phyloP scores from a whole-genome alignment of 2,888 invertebrate species.

The Notocelia uddmanniana region DNA sequence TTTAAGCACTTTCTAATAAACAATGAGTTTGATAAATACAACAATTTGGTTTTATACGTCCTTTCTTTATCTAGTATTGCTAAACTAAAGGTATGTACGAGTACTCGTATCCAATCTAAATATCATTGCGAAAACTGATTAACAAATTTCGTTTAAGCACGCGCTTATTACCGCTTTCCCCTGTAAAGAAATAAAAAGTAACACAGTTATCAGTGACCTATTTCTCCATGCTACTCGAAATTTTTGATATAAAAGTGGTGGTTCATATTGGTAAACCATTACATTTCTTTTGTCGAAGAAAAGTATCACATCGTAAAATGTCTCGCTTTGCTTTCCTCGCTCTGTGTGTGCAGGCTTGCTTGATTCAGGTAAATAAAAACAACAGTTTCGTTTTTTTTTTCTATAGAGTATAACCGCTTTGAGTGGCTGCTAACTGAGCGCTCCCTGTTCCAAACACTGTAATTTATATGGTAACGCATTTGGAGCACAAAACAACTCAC shows the following conservation, averaged over 20 bases:
- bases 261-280: background rate
- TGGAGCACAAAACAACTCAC: too few species aligned
- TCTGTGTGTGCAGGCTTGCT: constrained; percentile 24
- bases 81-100: background rate
- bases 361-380: constrained; percentile 20
- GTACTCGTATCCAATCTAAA: constrained; percentile 5
- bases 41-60: constrained; percentile 3
- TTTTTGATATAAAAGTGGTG: background rate
- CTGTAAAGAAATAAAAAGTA: background rate
- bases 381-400: background rate
- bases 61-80: constrained; percentile 12
- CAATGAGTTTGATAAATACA: background rate
- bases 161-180: constrained; percentile 11
- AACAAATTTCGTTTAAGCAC: background rate
- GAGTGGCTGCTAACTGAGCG: too few species aligned
- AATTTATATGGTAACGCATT: too few species aligned
- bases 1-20: background rate
- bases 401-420: too few species aligned
- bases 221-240: constrained; percentile 2
- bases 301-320: constrained; percentile 9
- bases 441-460: too few species aligned
- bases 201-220: constrained; percentile 14
- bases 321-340: constrained; percentile 12
- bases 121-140: constrained; percentile 4
- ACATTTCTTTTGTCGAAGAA: constrained; percentile 14